Percentiles rank a stretch among this genome's conserved stretches.
These are phyloP conservation scores for Smittia sp. DNA, from an alignment of 2,888 invertebrate genomes.

Conservation along the genomic window DNA sequence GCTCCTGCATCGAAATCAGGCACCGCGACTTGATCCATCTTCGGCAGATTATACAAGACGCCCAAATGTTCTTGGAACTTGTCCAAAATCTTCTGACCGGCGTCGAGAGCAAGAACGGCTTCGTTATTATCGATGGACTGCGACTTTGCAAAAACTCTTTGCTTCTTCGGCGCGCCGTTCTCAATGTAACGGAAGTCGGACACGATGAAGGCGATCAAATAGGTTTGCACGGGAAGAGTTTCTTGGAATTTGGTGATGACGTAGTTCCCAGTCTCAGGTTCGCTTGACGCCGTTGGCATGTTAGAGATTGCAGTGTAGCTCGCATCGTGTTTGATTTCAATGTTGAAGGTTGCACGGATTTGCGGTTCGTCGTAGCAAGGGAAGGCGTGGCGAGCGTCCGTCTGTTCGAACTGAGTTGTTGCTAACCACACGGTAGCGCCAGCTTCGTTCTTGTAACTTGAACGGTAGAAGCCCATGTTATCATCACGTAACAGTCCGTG, in stretches of 20 bases:
- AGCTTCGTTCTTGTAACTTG: constrained; percentile 53
- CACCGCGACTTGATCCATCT: constrained; percentile 84
- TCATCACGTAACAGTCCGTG: constrained; percentile 59
- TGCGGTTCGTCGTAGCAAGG: constrained; percentile 59
- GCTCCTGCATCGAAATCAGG: constrained; percentile 81
- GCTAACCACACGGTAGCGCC: constrained; percentile 56
- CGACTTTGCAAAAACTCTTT: constrained; percentile 50
- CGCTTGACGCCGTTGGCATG: constrained; percentile 41
- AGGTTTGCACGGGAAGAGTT: constrained; percentile 68
- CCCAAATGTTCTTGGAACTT: constrained; percentile 70
- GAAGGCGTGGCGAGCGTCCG: constrained; percentile 70
- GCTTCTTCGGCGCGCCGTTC: constrained; percentile 43
- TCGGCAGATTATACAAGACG: constrained; percentile 70
- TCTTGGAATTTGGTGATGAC: constrained; percentile 50
- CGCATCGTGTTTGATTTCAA: constrained; percentile 3
- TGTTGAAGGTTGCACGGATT: constrained; percentile 30
- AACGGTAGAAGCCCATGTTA: constrained; percentile 65
- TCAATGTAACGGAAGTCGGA: constrained; percentile 56
- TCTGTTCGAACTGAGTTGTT: constrained; percentile 71
- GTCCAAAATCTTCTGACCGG: constrained; percentile 68
- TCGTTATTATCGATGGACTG: constrained; percentile 46
- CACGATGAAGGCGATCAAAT: constrained; percentile 77
- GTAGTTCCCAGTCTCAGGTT: constrained; percentile 43
- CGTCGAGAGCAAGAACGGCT: constrained; percentile 68
- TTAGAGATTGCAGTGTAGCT: constrained; percentile 31